A percentile compares a stretch with the other conserved stretches of the same genome.
phyloP scores from a whole-genome alignment of 2,113 vertebrate genomes.

The Taurulus bubalis region DNA sequence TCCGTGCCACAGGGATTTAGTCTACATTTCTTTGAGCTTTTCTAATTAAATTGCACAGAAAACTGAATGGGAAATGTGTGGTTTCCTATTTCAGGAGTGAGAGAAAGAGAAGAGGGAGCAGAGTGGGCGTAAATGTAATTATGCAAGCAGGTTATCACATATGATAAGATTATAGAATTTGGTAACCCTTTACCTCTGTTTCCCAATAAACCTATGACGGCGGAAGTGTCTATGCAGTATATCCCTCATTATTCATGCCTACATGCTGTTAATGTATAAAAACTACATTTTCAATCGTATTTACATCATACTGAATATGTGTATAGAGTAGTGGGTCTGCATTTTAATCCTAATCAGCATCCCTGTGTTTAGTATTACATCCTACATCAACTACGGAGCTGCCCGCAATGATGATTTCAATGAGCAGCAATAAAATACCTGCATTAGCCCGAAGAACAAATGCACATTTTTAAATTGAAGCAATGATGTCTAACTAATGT shows the following conservation, averaged over 20 bases:
- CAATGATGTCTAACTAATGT: constrained; percentile 61
- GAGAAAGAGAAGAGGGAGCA: neutral
- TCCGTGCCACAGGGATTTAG: constrained; percentile 40
- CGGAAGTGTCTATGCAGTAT: constrained; percentile 14
- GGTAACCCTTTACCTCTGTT: constrained; percentile 1
- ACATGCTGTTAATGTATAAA: neutral
- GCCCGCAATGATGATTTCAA: constrained; percentile 47
- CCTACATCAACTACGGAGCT: neutral
- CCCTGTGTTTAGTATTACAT: neutral
- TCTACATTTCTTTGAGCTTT: constrained; percentile 52
- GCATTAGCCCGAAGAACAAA: constrained; percentile 51
- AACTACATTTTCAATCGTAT: neutral
- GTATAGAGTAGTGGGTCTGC: neutral
- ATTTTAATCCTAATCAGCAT: constrained; percentile 26
- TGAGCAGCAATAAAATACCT: constrained; percentile 54
- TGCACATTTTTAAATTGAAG: constrained; percentile 61
- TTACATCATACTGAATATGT: constrained; percentile 14
- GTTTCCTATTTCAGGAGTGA: constrained; percentile 56
- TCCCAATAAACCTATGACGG: neutral
- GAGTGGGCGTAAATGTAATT: constrained; percentile 54
- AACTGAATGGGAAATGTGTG: constrained; percentile 57
- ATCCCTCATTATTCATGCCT: neutral
- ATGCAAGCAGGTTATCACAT: constrained; percentile 21
- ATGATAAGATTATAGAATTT: constrained; percentile 16
- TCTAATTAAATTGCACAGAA: constrained; percentile 66